Evolutionary conservation across 2,797 vertebrate species (phyloP).

Genomic region (Onychomys arenicola): DNA sequence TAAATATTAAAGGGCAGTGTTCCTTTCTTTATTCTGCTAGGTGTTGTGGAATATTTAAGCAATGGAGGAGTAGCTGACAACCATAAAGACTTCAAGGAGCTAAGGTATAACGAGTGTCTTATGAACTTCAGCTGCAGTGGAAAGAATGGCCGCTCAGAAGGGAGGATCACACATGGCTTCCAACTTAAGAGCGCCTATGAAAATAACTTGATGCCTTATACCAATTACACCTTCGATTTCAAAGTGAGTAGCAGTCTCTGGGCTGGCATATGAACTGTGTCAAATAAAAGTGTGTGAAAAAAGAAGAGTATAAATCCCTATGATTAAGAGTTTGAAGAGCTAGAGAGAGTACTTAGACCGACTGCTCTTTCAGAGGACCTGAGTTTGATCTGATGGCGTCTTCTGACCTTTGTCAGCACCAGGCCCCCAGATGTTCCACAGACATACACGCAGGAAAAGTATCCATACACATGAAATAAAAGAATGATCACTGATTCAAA

Average conservation of each 20-base stretch:
- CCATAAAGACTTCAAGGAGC: constrained; percentile 99
- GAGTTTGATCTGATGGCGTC: background rate
- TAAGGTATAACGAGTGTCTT: constrained; percentile 97
- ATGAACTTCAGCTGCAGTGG: constrained; percentile 98
- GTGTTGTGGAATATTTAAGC: constrained; percentile 98
- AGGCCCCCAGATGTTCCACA: background rate
- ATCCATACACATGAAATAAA: background rate
- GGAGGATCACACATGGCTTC: constrained; percentile 97
- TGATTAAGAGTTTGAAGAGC: background rate
- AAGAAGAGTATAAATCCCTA: background rate
- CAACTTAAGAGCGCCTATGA: constrained; percentile 98
- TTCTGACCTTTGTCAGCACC: background rate
- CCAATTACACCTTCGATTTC: constrained; percentile 99
- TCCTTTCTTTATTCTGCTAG: constrained; percentile 85
- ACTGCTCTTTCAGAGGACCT: background rate
- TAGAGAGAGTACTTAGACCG: background rate
- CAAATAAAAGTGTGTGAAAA: background rate
- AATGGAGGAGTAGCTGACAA: constrained; percentile 97
- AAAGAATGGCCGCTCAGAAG: constrained; percentile 94
- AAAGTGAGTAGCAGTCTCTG: constrained; percentile 88
- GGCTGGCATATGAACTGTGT: constrained; percentile 34
- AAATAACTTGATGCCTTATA: constrained; percentile 98
- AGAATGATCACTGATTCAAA: background rate
- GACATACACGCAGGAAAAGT: background rate
- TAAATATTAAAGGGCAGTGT: constrained; percentile 15